Evolutionary conservation across 2,113 vertebrate genomes (phyloP).

Genomic region (Mobula hypostoma): DNA sequence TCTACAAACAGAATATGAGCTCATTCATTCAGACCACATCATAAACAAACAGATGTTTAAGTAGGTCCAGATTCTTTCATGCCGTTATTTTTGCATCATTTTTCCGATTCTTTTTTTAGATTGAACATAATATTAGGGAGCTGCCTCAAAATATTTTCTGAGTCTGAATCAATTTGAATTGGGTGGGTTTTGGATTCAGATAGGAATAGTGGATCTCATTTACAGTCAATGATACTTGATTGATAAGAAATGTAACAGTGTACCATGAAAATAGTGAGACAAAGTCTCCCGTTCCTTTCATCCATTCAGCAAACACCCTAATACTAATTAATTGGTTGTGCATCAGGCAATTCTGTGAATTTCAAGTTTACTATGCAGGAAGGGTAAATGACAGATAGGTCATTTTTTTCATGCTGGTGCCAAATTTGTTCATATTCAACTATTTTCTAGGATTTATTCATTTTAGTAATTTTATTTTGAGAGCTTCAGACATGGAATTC

Average conservation of each 20-base stretch:
- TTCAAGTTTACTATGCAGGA: neutral
- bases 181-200: neutral
- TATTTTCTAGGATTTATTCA: neutral
- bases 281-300: neutral
- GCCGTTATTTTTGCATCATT: neutral
- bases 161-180: neutral
- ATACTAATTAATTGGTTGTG: neutral
- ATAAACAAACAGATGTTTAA: neutral
- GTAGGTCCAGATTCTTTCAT: neutral
- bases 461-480: neutral
- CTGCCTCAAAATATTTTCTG: neutral
- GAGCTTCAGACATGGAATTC: neutral
- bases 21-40: neutral
- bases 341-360: neutral
- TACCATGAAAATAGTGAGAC: neutral
- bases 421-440: slow-evolving; percentile 5
- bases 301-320: neutral
- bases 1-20: neutral
- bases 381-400: neutral
- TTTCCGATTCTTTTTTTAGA: neutral
- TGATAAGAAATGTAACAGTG: neutral
- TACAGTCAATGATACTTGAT: neutral
- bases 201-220: neutral
- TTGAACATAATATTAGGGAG: neutral
- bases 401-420: neutral